Evolutionary conservation across 2,888 invertebrate species (phyloP), one percentile per base, ranked within the genome.

Genomic region (Resseliella maxima): DNA sequence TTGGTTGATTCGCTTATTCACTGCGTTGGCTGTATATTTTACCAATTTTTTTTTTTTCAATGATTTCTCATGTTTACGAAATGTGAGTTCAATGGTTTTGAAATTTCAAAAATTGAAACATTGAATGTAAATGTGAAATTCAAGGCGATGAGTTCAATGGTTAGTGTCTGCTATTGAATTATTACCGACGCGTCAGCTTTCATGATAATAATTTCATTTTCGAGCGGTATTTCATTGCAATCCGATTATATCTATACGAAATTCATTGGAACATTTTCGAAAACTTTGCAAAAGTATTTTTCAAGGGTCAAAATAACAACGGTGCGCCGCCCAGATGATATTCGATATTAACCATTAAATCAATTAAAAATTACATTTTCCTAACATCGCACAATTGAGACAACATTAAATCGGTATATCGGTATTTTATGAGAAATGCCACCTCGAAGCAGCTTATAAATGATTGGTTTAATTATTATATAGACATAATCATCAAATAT

Each of bases 91-190:
- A 50, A 18, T 50, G 46, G 46, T 18, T n/a, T n/a, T 50, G 46
- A 18, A 50, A 50, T 15, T 50, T 50, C 46, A 24, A 50, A 50
- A 50, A 18, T 50, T 24, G 24, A 24, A 59, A 72, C 12, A 31
- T 3, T 31, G n/a, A 18, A 12, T 35, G 18, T 15, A 72, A 35
- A 31, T 3, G 15, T 35, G 59, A 59, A 59, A 72, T 72, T 72
- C 31, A 72, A 72, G 31, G 72, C 10, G 31, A 27, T 8, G 35
- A 15, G 46, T 50, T 50, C 35, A 12, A 2, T 31, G 8, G 2
- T 72, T n/a, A n/a, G 15, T 72, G 72, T 72, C 72, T 31, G 27
- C 3, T 72, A 3, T 72, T 72, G 31, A 72, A 72, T 72, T 72
- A 72, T 31, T 72, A 15, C 31, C 5, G 35, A 21, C 72, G 72